These are phyloP conservation scores for Hemibagrus wyckioides DNA, from an alignment of 2,113 vertebrate genomes.

Conservation along the genomic window DNA sequence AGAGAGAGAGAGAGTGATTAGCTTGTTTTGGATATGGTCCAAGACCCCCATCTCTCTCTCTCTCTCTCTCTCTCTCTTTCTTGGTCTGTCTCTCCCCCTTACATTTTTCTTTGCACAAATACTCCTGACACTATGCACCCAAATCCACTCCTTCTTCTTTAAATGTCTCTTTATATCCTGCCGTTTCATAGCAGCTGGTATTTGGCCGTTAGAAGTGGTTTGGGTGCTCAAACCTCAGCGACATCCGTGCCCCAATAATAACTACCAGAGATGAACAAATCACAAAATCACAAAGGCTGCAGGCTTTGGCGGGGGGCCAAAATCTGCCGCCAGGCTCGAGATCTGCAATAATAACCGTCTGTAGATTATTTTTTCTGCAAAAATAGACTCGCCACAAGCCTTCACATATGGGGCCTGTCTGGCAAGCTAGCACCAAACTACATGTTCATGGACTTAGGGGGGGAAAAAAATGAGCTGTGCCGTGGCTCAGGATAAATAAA, in stretches of 20 bases:
- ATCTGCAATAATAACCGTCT: slow-evolving; percentile 62
- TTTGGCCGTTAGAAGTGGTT: slow-evolving; percentile 52
- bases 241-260: slow-evolving; percentile 51
- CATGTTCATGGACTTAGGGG: slow-evolving; percentile 24
- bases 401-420: slow-evolving; percentile 50
- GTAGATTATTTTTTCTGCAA: slow-evolving; percentile 56
- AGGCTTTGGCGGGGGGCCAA: slow-evolving; percentile 52
- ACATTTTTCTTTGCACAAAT: slow-evolving; percentile 15
- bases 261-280: slow-evolving; percentile 53
- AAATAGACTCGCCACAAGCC: slow-evolving; percentile 39
- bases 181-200: slow-evolving; percentile 39
- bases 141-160: slow-evolving; percentile 36
- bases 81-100: slow-evolving; percentile 53
- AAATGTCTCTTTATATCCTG: slow-evolving; percentile 37
- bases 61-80: slow-evolving; percentile 67
- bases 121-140: slow-evolving; percentile 29
- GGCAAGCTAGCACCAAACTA: slow-evolving; percentile 41
- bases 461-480: background rate
- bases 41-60: slow-evolving; percentile 60
- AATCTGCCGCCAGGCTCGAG: slow-evolving; percentile 51
- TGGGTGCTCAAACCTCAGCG: slow-evolving; percentile 35
- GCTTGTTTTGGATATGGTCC: slow-evolving; percentile 60
- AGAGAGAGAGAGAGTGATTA: slow-evolving; percentile 49
- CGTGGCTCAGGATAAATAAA: slow-evolving; percentile 34
- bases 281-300: slow-evolving; percentile 54